Evolutionary conservation across 2,797 vertebrate species (phyloP), one percentile per base, ranked within the genome.

Genomic region (Fratercula arctica): DNA sequence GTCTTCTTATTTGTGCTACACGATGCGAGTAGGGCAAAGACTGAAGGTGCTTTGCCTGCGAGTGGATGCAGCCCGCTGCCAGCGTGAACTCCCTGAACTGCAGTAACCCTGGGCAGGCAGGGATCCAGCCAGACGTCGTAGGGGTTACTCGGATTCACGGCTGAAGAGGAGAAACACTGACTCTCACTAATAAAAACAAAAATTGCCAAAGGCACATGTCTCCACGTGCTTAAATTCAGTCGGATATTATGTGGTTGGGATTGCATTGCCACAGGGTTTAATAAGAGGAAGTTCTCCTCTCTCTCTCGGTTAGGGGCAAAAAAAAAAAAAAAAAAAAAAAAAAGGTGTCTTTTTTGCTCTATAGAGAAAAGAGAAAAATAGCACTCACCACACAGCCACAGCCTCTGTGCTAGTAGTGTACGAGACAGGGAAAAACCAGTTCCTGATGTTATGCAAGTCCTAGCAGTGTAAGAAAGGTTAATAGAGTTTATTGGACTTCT

Each of bases 71-170:
- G 89, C 39, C 56, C n/a, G 56, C 64, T 39, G 25, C 1, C 85
- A 91, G 63, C 20, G 7, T 39, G 37, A 86, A 28, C 21, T 93
- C 45, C 37, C 81, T 92, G 95, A 97, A 97, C 97, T 64, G 64
- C 31, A 98, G 97, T 98, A 92, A 98, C 97, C 91, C 93, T 56
- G 76, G 1, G 6, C 82, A 93, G 97, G 97, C 96, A 95, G 78
- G 29, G 92, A 94, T 81, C 97, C 97, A 98, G 93, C 76, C 97
- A 97, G 97, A 97, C 96, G 8, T 87, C 94, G 80, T 66, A 67
- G 50, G 63, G 97, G 97, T 98, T 97, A 98, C 96, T 96, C 85
- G 92, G 94, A 97, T 97, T 98, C 97, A 96, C 16, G 35, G 21
- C 72, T 72, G 76, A 86, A 92, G 76, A 97, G 76, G 28, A 97